A percentile compares a stretch with the other conserved stretches of the same genome.
phyloP scores from a whole-genome alignment of 2,888 invertebrate genomes.

The Apodemia mormo region DNA sequence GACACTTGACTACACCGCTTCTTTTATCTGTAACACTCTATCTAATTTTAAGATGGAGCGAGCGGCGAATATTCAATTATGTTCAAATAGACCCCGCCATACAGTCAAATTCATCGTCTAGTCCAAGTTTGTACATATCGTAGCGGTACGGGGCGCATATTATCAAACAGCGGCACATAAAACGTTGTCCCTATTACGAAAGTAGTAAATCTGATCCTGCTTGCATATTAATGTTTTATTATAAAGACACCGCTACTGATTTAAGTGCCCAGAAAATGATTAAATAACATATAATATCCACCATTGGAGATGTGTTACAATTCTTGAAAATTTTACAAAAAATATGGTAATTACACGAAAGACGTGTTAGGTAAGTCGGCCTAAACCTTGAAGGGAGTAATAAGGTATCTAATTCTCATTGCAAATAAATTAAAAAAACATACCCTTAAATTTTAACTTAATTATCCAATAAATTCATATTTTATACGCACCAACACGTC shows the following conservation, averaged over 20 bases:
- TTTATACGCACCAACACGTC: too few species aligned
- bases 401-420: too few species aligned
- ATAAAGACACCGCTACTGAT: constrained; percentile 26
- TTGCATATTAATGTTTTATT: constrained; percentile 62
- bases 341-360: too few species aligned
- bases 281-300: not conserved
- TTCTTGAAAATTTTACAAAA: too few species aligned
- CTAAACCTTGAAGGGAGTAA: too few species aligned
- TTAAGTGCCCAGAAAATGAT: not conserved
- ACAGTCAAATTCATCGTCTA: constrained; percentile 51
- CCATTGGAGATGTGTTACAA: too few species aligned
- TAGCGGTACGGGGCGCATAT: constrained; percentile 43
- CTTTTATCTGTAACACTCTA: constrained; percentile 54
- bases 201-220: constrained; percentile 53
- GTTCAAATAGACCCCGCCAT: constrained; percentile 57
- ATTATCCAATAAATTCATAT: too few species aligned
- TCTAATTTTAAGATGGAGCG: constrained; percentile 57
- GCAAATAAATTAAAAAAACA: too few species aligned
- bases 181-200: constrained; percentile 55
- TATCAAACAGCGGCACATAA: constrained; percentile 51
- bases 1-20: constrained; percentile 65
- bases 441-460: too few species aligned
- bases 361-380: too few species aligned
- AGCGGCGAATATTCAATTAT: constrained; percentile 69
- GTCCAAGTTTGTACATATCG: constrained; percentile 51